Evolutionary conservation across 2,797 vertebrate genomes (phyloP).

Genomic region (Falco biarmicus): DNA sequence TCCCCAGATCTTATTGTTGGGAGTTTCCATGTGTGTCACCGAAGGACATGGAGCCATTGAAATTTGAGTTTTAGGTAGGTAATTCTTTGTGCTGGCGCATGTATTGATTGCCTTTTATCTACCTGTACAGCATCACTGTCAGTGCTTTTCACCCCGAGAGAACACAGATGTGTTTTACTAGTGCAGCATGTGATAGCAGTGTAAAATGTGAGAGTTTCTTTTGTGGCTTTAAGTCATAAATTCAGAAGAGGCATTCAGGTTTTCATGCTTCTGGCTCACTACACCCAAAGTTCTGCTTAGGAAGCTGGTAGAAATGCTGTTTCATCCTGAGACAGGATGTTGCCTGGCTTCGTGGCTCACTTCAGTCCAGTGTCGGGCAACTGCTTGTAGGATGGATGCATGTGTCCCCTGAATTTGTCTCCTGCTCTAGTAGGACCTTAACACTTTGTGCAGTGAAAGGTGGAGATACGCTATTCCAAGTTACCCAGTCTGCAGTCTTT

Average conservation of each 20-base stretch:
- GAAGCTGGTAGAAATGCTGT: not conserved
- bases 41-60: conserved; percentile 80
- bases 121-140: conserved; percentile 75
- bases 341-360: not conserved
- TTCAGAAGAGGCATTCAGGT: conserved; percentile 5
- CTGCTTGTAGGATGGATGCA: conserved; percentile 13
- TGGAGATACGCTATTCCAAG: not conserved
- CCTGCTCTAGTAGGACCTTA: conserved; percentile 3
- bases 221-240: conserved; percentile 45
- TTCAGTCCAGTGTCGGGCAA: conserved; percentile 25
- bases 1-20: conserved; percentile 82
- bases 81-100: conserved; percentile 79
- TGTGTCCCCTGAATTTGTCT: not conserved
- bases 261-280: conserved; percentile 47
- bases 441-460: conserved; percentile 5
- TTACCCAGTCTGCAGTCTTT: not conserved
- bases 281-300: not conserved
- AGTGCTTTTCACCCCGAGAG: conserved; percentile 60
- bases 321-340: not conserved
- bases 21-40: conserved; percentile 78
- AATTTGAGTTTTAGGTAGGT: conserved; percentile 81
- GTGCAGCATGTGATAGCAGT: not conserved
- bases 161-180: conserved; percentile 45
- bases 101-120: conserved; percentile 78
- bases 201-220: conserved; percentile 31